Percentiles rank a stretch among this genome's conserved stretches.
These are phyloP conservation scores for Halcyon chelicuti DNA, from an alignment of 2,797 vertebrate genomes.

Conservation along the genomic window DNA sequence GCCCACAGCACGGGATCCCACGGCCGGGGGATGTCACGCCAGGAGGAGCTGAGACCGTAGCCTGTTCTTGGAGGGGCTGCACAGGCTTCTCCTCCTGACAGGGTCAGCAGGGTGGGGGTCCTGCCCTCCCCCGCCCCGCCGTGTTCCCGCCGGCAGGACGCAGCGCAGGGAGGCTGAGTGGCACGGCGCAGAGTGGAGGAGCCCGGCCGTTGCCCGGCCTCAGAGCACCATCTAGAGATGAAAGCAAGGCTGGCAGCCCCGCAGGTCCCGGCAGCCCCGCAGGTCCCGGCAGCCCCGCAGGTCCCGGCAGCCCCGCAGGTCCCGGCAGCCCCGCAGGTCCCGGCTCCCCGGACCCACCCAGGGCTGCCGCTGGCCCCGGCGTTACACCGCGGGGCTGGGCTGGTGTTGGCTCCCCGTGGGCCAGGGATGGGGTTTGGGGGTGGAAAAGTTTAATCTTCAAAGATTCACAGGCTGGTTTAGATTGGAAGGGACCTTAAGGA, in stretches of 20 bases:
- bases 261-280: neutral
- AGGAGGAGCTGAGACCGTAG: neutral
- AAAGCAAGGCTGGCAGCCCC: neutral
- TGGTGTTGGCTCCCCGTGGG: neutral
- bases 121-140: neutral
- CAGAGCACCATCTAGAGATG: constrained; percentile 71
- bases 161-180: fast-evolving
- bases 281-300: neutral
- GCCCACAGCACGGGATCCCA: neutral
- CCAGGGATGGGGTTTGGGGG: neutral
- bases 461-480: neutral
- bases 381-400: neutral
- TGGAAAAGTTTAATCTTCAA: neutral
- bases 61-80: neutral
- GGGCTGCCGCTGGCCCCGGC: neutral
- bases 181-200: neutral
- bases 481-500: neutral
- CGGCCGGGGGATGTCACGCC: fast-evolving
- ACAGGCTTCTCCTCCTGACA: neutral
- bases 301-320: too few relatives aligned
- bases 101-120: fast-evolving
- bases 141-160: fast-evolving
- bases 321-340: too few relatives aligned
- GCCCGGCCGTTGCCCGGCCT: neutral
- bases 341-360: neutral